Percentiles rank a stretch among this genome's conserved stretches.
Evolutionary conservation across 2,113 vertebrate genomes (phyloP).

Genomic region (Pluvianellus socialis): DNA sequence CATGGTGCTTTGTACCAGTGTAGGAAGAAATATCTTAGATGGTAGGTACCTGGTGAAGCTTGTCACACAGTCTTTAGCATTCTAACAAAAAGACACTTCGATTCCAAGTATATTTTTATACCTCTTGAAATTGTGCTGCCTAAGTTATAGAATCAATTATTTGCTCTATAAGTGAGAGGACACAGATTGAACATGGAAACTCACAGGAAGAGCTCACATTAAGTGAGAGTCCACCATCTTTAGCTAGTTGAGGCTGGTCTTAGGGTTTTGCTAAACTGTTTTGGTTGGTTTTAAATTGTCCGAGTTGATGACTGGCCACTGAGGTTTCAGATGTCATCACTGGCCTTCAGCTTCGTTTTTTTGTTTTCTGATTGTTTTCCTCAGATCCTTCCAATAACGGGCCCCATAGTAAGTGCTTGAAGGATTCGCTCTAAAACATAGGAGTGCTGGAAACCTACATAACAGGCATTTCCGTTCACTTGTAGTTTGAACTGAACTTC

Average conservation of each 20-base stretch:
- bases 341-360: neutral
- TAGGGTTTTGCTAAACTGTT: neutral
- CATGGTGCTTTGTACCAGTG: slow-evolving; percentile 63
- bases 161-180: neutral
- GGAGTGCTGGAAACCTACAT: neutral
- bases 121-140: neutral
- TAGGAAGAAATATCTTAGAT: neutral
- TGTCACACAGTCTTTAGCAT: neutral
- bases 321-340: neutral
- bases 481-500: neutral
- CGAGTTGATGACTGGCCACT: neutral
- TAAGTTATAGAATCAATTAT: neutral
- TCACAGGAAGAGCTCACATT: neutral
- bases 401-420: neutral
- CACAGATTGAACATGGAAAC: neutral
- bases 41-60: slow-evolving; percentile 30
- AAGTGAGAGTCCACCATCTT: neutral
- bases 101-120: neutral
- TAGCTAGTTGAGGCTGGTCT: neutral
- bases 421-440: neutral
- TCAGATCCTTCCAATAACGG: neutral
- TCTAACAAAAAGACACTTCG: neutral
- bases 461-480: neutral
- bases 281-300: neutral
- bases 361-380: neutral